These are phyloP conservation scores for Daubentonia madagascariensis DNA, from an alignment of 2,113 vertebrate genomes.

Conservation along the genomic window DNA sequence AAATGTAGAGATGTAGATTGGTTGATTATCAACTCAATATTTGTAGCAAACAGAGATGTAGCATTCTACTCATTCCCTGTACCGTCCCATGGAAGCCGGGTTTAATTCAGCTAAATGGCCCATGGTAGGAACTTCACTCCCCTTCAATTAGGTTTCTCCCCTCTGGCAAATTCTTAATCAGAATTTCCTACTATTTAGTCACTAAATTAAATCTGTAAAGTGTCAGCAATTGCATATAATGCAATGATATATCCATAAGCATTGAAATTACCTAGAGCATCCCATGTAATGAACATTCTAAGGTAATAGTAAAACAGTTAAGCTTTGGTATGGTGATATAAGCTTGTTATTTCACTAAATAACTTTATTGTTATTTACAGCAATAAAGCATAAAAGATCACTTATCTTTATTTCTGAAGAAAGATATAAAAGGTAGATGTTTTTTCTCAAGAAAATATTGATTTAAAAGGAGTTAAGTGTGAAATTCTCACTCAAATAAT, in stretches of 20 bases:
- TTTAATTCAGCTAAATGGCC: slow-evolving; percentile 75
- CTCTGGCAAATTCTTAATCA: slow-evolving; percentile 67
- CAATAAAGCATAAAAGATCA: neutral
- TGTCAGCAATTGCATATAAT: slow-evolving; percentile 54
- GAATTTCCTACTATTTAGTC: slow-evolving; percentile 65
- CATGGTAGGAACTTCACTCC: slow-evolving; percentile 51
- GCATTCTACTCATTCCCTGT: slow-evolving; percentile 18
- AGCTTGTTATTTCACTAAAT: neutral
- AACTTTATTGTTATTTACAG: neutral
- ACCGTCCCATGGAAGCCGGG: slow-evolving; percentile 41
- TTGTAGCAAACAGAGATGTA: slow-evolving; percentile 24
- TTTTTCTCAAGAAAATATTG: slow-evolving; percentile 4
- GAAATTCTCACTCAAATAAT: neutral
- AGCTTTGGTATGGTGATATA: slow-evolving; percentile 9
- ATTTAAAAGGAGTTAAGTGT: slow-evolving; percentile 39
- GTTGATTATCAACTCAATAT: slow-evolving; percentile 62
- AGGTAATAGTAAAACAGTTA: slow-evolving; percentile 10
- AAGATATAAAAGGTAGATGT: neutral
- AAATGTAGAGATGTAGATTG: slow-evolving; percentile 60
- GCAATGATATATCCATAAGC: neutral
- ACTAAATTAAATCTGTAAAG: slow-evolving; percentile 66
- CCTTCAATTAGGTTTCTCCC: slow-evolving; percentile 59
- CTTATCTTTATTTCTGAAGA: slow-evolving; percentile 48
- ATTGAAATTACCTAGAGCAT: neutral
- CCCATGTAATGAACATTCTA: slow-evolving; percentile 19